phyloP scores from a whole-genome alignment of 2,888 invertebrate species.

The Cheilosia soror region DNA sequence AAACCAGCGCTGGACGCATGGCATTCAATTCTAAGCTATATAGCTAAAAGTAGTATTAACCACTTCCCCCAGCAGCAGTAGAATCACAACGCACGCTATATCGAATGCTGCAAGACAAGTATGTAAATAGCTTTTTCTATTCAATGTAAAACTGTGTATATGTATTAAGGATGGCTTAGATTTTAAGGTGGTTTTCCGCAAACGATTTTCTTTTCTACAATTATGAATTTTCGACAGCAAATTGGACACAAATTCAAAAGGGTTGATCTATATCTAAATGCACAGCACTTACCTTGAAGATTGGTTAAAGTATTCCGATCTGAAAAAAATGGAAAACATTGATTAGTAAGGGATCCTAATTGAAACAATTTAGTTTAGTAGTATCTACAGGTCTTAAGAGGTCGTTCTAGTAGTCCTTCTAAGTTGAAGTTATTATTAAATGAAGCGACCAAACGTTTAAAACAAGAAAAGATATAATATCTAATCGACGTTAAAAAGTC shows the following conservation, averaged over 20 bases:
- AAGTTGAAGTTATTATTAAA: too few relatives aligned
- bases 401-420: too few relatives aligned
- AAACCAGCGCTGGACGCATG: constrained; percentile 72
- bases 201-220: background rate
- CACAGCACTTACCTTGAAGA: too few relatives aligned
- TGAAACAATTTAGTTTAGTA: too few relatives aligned
- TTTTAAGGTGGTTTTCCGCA: constrained; percentile 43
- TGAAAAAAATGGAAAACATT: too few relatives aligned
- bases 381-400: too few relatives aligned
- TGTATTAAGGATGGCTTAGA: constrained; percentile 55
- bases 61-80: constrained; percentile 23
- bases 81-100: constrained; percentile 28
- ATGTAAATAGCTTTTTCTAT: constrained; percentile 76
- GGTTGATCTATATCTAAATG: too few relatives aligned
- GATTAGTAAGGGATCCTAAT: too few relatives aligned
- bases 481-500: too few relatives aligned
- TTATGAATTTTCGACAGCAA: background rate
- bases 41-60: constrained; percentile 71
- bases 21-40: constrained; percentile 60
- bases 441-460: too few relatives aligned
- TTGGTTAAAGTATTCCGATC: too few relatives aligned
- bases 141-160: constrained; percentile 71
- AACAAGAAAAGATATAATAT: too few relatives aligned
- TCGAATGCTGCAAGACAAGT: constrained; percentile 56
- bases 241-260: constrained; percentile 8